phyloP scores from a whole-genome alignment of 2,797 vertebrate species.

The Arnoldichthys spilopterus region DNA sequence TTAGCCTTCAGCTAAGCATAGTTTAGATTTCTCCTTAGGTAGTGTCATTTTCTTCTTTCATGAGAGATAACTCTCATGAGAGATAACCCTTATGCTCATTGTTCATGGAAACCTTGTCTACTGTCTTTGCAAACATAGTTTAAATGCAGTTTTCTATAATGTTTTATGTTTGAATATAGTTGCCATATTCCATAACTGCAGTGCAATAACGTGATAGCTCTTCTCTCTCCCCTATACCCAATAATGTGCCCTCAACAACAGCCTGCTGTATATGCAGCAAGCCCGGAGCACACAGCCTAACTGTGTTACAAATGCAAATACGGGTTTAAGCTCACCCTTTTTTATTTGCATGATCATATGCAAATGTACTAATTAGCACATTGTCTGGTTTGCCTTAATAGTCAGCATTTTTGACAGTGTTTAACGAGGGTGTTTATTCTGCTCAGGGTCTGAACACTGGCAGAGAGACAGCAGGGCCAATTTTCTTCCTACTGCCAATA shows the following conservation, averaged over 20 bases:
- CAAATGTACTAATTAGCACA: slow-evolving; percentile 68
- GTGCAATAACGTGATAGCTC: slow-evolving; percentile 1
- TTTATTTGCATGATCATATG: slow-evolving; percentile 64
- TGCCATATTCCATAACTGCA: background rate
- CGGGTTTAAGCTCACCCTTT: slow-evolving; percentile 65
- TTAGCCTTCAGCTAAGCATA: slow-evolving; percentile 43
- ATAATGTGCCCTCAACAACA: slow-evolving; percentile 9
- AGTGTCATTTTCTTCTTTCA: background rate
- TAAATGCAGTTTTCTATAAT: background rate
- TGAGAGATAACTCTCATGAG: background rate
- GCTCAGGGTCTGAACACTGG: slow-evolving; percentile 53
- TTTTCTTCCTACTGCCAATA: slow-evolving; percentile 45
- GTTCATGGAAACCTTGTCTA: background rate
- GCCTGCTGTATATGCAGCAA: slow-evolving; percentile 25
- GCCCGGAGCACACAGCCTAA: slow-evolving; percentile 46
- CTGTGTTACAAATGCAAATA: slow-evolving; percentile 58
- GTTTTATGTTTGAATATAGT: background rate
- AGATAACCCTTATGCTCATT: too few species aligned
- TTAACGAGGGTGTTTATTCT: slow-evolving; percentile 59
- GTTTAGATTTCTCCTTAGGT: background rate
- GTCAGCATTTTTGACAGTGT: slow-evolving; percentile 57
- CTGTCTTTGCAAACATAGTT: background rate
- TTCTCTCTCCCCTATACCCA: slow-evolving; percentile 12
- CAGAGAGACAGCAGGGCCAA: slow-evolving; percentile 42
- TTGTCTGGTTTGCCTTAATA: slow-evolving; percentile 58